Evolutionary conservation across 2,113 vertebrate genomes (phyloP).

Genomic region (Vidua chalybeata): DNA sequence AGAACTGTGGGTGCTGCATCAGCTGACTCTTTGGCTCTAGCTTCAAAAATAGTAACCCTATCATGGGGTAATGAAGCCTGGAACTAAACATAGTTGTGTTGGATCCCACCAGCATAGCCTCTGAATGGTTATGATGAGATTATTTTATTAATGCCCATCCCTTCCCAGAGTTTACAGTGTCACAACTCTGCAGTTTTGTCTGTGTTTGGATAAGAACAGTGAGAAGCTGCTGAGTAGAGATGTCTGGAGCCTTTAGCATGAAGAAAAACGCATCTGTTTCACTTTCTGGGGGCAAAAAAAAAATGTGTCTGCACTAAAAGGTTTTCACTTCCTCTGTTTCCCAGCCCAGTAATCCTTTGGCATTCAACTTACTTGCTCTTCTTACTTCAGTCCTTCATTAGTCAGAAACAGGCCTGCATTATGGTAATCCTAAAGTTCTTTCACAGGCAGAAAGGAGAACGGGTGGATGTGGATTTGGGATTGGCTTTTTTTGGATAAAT

Average conservation of each 20-base stretch:
- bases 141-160: background rate
- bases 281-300: background rate
- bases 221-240: constrained; percentile 9
- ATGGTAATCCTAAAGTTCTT: background rate
- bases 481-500: background rate
- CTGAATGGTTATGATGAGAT: background rate
- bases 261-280: background rate
- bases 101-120: background rate
- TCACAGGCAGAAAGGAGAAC: background rate
- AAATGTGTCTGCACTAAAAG: background rate
- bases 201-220: background rate
- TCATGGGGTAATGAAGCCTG: background rate
- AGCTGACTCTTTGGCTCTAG: background rate
- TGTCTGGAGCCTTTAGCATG: background rate
- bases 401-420: background rate
- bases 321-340: background rate
- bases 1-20: background rate
- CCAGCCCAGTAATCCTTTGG: background rate
- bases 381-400: background rate
- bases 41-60: background rate
- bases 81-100: background rate
- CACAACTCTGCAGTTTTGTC: background rate
- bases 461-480: accelerated
- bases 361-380: background rate
- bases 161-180: background rate